phyloP scores from a whole-genome alignment of 2,797 vertebrate genomes.

The Anabacerthia variegaticeps region DNA sequence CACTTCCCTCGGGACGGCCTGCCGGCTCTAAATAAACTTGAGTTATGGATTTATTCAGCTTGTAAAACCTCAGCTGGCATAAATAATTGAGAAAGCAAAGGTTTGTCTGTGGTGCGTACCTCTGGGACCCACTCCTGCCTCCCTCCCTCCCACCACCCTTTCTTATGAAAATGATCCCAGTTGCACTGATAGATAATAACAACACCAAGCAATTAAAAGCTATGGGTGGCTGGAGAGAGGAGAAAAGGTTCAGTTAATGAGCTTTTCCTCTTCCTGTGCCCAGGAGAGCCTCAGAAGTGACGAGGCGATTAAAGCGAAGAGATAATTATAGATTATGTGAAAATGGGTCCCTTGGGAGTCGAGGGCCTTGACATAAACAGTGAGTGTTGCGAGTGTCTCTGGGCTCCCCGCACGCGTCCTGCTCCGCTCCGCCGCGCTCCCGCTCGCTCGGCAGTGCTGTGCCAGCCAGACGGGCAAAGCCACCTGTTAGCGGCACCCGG shows the following conservation, averaged over 20 bases:
- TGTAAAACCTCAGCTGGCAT: conserved; percentile 86
- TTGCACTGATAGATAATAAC: conserved; percentile 90
- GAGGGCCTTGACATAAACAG: conserved; percentile 75
- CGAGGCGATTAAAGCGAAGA: conserved; percentile 90
- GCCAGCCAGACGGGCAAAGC: conserved; percentile 43
- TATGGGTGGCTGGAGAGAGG: conserved; percentile 87
- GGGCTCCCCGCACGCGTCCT: conserved; percentile 22
- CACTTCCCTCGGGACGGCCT: conserved; percentile 61
- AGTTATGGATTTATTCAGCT: conserved; percentile 86
- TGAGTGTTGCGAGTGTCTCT: conserved; percentile 66
- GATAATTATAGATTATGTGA: conserved; percentile 93
- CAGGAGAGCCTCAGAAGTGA: conserved; percentile 84
- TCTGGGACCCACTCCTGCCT: conserved; percentile 76
- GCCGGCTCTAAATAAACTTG: conserved; percentile 79
- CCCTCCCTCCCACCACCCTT: conserved; percentile 75
- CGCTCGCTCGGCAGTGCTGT: background rate
- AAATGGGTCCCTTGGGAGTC: conserved; percentile 77
- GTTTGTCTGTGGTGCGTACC: conserved; percentile 79
- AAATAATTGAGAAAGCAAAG: conserved; percentile 87
- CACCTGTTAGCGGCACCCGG: conserved; percentile 66
- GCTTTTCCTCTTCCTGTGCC: conserved; percentile 88
- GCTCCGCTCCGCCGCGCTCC: conserved; percentile 36
- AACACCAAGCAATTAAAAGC: conserved; percentile 94
- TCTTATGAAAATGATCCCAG: conserved; percentile 86
- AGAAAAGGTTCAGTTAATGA: conserved; percentile 95